Percentiles rank a stretch among this genome's conserved stretches.
Evolutionary conservation across 2,113 vertebrate genomes (phyloP).

Genomic region (Vireo altiloquus): DNA sequence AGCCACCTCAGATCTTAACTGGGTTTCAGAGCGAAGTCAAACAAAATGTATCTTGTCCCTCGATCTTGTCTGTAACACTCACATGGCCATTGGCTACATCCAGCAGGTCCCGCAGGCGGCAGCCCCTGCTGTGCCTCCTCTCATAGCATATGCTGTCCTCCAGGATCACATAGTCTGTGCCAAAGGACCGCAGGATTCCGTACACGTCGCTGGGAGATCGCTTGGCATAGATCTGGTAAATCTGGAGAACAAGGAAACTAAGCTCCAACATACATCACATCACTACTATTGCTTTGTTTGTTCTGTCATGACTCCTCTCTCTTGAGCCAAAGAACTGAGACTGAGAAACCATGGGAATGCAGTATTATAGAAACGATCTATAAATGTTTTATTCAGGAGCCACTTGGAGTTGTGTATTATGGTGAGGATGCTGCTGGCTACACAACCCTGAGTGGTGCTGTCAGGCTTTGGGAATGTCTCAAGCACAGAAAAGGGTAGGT

Average conservation of each 20-base stretch:
- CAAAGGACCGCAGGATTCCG: conserved; percentile 77
- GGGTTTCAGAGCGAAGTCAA: background rate
- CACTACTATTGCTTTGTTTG: background rate
- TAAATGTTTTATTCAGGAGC: background rate
- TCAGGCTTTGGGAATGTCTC: background rate
- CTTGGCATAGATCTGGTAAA: conserved; percentile 93
- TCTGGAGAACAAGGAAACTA: conserved; percentile 61
- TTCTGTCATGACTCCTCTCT: background rate
- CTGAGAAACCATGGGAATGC: background rate
- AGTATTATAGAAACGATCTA: background rate
- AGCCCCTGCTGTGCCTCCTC: conserved; percentile 86
- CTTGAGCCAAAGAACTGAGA: background rate
- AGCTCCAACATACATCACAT: background rate
- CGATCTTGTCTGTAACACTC: conserved; percentile 37
- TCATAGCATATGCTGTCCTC: conserved; percentile 97
- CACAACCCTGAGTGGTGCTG: background rate
- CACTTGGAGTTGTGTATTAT: background rate
- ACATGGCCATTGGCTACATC: conserved; percentile 92
- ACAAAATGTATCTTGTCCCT: too few species aligned
- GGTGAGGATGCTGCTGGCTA: background rate
- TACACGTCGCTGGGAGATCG: conserved; percentile 83
- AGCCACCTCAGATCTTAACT: rapidly evolving
- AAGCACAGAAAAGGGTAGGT: background rate
- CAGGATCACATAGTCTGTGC: conserved; percentile 89
- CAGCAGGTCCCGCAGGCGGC: conserved; percentile 89